Conservation (phyloP, 2,113 vertebrate species). For the Callipepla californica region DNA sequence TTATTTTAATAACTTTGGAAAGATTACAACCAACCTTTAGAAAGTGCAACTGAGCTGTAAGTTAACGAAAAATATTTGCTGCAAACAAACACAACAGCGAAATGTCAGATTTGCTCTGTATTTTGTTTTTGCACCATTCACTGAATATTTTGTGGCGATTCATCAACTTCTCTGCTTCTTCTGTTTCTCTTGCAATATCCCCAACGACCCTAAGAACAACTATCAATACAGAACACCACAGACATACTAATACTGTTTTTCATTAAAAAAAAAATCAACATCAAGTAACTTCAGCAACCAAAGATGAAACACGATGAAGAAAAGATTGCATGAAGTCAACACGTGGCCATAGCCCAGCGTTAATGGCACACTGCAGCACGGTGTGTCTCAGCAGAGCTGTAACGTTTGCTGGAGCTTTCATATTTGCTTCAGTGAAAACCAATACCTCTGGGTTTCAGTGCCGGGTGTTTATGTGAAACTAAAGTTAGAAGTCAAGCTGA, state of each 20-base stretch:
- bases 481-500: slow-evolving; percentile 66
- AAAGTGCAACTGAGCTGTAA: background rate
- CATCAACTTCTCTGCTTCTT: background rate
- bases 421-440: slow-evolving; percentile 57
- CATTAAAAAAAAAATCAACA: background rate
- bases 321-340: background rate
- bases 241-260: background rate
- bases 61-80: background rate
- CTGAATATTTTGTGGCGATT: background rate
- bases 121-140: background rate
- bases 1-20: background rate
- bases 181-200: background rate
- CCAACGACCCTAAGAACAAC: background rate
- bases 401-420: slow-evolving; percentile 27
- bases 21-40: background rate
- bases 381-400: background rate
- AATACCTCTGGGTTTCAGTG: slow-evolving; percentile 54
- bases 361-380: background rate
- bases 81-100: rapidly evolving
- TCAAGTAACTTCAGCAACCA: background rate
- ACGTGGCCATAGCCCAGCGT: background rate
- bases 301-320: background rate
- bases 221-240: background rate
- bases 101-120: background rate
- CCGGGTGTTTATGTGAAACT: slow-evolving; percentile 27